Evolutionary conservation across 1,140 invertebrate genomes (phyloP).

Genomic region (Amyelois transitella): DNA sequence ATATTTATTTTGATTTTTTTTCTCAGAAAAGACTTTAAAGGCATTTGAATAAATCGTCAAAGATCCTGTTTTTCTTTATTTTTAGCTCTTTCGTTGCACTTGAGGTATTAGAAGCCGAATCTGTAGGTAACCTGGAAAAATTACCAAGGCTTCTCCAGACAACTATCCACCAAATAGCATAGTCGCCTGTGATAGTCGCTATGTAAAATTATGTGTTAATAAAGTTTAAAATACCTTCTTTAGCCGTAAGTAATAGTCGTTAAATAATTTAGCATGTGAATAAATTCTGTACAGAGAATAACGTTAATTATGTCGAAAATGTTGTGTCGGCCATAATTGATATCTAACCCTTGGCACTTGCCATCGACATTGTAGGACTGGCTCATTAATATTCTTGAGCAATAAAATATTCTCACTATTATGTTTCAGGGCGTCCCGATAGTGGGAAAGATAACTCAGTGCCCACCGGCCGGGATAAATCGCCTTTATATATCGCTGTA

Average conservation of each 20-base stretch:
- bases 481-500: background rate
- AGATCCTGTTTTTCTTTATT: too few species aligned
- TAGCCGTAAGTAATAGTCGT: background rate
- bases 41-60: too few species aligned
- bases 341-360: background rate
- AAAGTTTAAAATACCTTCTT: background rate
- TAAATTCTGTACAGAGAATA: background rate
- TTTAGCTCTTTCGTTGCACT: too few species aligned
- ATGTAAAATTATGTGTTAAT: too few species aligned
- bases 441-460: slow-evolving; percentile 40
- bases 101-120: too few species aligned
- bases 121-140: too few species aligned
- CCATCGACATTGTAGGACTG: background rate
- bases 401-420: slow-evolving; percentile 23
- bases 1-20: too few species aligned
- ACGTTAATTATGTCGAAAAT: background rate
- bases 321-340: background rate
- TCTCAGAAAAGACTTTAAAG: too few species aligned
- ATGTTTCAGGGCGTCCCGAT: slow-evolving; percentile 31
- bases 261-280: background rate
- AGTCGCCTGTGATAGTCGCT: too few species aligned
- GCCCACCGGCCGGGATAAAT: slow-evolving; percentile 5
- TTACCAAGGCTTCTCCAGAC: too few species aligned
- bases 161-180: too few species aligned
- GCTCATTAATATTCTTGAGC: slow-evolving; percentile 7